Conservation (phyloP, 2,888 invertebrate genomes). For the Vanessa cardui region DNA sequence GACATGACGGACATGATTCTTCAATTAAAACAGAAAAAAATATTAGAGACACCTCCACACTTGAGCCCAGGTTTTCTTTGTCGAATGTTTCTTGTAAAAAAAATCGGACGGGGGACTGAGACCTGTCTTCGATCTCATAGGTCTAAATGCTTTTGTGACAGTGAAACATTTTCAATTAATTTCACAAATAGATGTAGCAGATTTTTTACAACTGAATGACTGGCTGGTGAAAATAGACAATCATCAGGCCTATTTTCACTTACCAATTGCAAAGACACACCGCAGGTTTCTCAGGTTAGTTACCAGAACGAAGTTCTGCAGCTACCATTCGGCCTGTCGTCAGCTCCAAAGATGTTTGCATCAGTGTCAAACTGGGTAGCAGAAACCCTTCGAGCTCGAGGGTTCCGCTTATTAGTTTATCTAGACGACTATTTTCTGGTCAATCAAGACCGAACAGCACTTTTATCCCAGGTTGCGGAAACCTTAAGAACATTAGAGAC, state of each 20-base stretch:
- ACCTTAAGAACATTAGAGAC: slow-evolving; percentile 1
- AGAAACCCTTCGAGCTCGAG: slow-evolving; percentile 31
- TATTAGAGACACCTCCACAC: too few relatives aligned
- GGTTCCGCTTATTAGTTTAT: slow-evolving; percentile 35
- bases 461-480: slow-evolving; percentile 22
- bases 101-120: background rate
- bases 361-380: slow-evolving; percentile 37
- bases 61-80: background rate
- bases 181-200: background rate
- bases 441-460: slow-evolving; percentile 24
- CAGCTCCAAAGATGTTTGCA: slow-evolving; percentile 27
- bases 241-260: background rate
- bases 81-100: background rate
- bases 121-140: background rate
- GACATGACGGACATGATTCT: background rate
- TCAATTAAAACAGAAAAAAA: too few relatives aligned
- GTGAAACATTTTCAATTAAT: background rate
- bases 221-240: background rate
- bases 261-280: background rate
- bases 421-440: slow-evolving; percentile 43
- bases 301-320: background rate
- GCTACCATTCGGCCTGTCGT: slow-evolving; percentile 16
- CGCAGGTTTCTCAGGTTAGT: background rate
- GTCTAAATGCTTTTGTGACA: background rate
- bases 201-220: background rate